phyloP scores from a whole-genome alignment of 2,888 invertebrate genomes.

The Coleophora flavipennella region DNA sequence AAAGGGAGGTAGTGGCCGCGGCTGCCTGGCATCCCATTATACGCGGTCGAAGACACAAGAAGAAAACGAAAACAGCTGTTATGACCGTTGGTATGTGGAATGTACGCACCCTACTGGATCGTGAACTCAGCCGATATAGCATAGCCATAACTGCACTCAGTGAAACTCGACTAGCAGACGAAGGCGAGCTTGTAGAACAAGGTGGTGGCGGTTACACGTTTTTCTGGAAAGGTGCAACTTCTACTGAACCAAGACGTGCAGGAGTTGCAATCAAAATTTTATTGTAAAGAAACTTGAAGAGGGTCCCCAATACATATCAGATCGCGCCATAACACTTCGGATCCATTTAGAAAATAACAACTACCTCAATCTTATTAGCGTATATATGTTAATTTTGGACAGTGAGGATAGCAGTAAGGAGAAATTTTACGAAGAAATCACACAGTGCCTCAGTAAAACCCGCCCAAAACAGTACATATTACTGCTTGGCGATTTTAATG shows the following conservation, averaged over 20 bases:
- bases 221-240: slow-evolving; percentile 15
- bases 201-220: slow-evolving; percentile 13
- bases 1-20: slow-evolving; percentile 9
- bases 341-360: slow-evolving; percentile 16
- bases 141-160: slow-evolving; percentile 20
- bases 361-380: slow-evolving; percentile 19
- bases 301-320: slow-evolving; percentile 9
- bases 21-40: slow-evolving; percentile 8
- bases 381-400: slow-evolving; percentile 20
- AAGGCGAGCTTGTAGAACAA: slow-evolving; percentile 16
- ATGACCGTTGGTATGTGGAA: slow-evolving; percentile 10
- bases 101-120: slow-evolving; percentile 10
- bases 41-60: slow-evolving; percentile 3
- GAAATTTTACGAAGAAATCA: neutral
- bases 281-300: slow-evolving; percentile 7
- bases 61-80: neutral
- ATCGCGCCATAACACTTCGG: slow-evolving; percentile 11
- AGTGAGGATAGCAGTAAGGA: neutral
- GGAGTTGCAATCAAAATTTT: slow-evolving; percentile 14
- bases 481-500: too few relatives aligned
- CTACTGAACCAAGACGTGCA: slow-evolving; percentile 11
- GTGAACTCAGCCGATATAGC: slow-evolving; percentile 3
- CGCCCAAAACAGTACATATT: too few relatives aligned
- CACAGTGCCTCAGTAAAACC: too few relatives aligned
- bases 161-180: slow-evolving; percentile 19